Percentiles rank a stretch among this genome's conserved stretches.
These are phyloP conservation scores for Corvus cornix DNA, from an alignment of 2,113 vertebrate genomes.

Conservation along the genomic window DNA sequence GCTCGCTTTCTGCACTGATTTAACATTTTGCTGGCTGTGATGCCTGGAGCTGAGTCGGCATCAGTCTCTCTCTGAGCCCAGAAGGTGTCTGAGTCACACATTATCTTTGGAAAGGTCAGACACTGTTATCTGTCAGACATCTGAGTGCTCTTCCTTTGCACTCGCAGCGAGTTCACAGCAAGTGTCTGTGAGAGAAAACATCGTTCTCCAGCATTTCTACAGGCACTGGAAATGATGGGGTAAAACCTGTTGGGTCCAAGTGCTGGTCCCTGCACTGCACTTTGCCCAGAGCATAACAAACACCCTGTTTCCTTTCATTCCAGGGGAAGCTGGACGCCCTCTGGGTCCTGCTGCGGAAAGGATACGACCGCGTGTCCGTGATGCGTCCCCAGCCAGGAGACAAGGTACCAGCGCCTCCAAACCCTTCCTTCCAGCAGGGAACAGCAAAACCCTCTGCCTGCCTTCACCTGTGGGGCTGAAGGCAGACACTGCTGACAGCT, in stretches of 20 bases:
- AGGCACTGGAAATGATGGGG: not conserved
- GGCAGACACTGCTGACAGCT: not conserved
- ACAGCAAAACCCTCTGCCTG: not conserved
- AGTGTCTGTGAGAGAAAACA: not conserved
- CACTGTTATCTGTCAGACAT: not conserved
- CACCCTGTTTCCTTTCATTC: not conserved
- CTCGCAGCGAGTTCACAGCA: not conserved
- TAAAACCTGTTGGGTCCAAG: too few species aligned
- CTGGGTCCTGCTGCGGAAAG: slow-evolving; percentile 91
- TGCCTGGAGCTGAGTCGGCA: not conserved
- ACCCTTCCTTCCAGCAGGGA: not conserved
- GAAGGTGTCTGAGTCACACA: not conserved
- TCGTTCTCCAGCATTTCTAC: not conserved
- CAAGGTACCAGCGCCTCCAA: slow-evolving; percentile 78
- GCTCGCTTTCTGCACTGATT: not conserved
- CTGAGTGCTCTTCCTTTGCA: not conserved
- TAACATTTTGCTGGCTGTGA: not conserved
- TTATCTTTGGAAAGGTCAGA: not conserved
- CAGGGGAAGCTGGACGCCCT: slow-evolving; percentile 94
- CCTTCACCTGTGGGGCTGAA: not conserved
- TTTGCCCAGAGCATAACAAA: not conserved
- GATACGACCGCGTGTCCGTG: slow-evolving; percentile 93
- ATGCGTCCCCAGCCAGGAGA: slow-evolving; percentile 97
- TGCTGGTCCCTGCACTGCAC: too few species aligned
- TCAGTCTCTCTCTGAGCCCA: not conserved